Percentiles rank a stretch among this genome's conserved stretches.
phyloP scores from a whole-genome alignment of 1,140 invertebrate species.

The Bombus picipes region DNA sequence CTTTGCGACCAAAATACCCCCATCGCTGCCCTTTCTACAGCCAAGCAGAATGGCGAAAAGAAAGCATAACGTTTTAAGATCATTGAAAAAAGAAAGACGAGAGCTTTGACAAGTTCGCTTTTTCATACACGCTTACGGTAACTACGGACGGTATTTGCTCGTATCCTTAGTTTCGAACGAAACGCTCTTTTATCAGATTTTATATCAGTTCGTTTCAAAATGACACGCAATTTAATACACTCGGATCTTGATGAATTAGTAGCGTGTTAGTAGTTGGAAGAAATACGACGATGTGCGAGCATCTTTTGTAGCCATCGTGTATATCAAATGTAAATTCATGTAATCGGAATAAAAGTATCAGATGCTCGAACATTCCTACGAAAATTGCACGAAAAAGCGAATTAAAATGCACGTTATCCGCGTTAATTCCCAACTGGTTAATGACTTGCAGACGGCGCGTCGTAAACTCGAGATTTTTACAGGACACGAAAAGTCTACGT shows the following conservation, averaged over 20 bases:
- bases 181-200: too few species aligned
- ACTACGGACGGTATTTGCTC: not conserved
- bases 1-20: not conserved
- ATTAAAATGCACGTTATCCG: not conserved
- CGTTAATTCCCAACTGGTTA: conserved; percentile 25
- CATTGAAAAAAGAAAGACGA: too few species aligned
- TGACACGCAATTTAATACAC: too few species aligned
- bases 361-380: not conserved
- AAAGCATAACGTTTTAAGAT: not conserved
- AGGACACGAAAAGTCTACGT: not conserved
- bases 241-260: too few species aligned
- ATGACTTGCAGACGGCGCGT: conserved; percentile 2
- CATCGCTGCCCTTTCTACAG: not conserved
- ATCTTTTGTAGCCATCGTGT: too few species aligned
- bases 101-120: not conserved
- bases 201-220: too few species aligned
- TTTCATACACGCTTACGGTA: not conserved
- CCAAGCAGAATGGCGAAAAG: not conserved
- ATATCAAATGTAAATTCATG: too few species aligned
- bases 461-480: conserved; percentile 26
- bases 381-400: not conserved
- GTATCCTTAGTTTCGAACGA: too few species aligned
- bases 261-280: too few species aligned
- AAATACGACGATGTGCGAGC: too few species aligned
- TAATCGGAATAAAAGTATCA: not conserved